A percentile compares a stretch with the other conserved stretches of the same genome.
Conservation (phyloP, 2,797 vertebrate genomes). For the Danio kyathit region DNA sequence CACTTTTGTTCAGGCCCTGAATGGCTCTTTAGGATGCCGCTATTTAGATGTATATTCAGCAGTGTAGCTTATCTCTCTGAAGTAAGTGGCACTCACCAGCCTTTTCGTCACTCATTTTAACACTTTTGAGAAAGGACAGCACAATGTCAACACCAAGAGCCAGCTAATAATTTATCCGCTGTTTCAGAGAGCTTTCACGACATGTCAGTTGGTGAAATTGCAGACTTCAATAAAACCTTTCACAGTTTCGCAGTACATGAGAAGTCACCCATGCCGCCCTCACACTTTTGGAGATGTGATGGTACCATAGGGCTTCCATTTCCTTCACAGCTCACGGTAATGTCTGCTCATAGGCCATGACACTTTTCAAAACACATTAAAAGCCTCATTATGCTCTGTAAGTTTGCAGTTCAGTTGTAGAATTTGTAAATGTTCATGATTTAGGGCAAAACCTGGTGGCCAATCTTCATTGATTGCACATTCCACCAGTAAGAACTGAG, state of each 20-base stretch:
- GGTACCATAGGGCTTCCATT: not conserved
- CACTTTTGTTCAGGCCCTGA: no score
- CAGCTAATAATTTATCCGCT: not conserved
- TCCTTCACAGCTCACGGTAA: constrained; percentile 2
- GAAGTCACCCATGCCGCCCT: constrained; percentile 4
- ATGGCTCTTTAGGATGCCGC: no score
- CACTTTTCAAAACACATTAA: constrained; percentile 21
- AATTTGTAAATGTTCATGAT: not conserved
- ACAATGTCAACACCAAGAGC: constrained; percentile 17
- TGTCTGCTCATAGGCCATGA: not conserved
- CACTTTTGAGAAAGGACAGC: not conserved
- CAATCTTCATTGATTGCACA: no score
- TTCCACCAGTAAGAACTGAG: no score
- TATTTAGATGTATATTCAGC: not conserved
- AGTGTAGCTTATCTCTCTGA: not conserved
- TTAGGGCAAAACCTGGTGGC: not conserved
- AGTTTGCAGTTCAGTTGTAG: not conserved
- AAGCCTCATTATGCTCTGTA: not conserved
- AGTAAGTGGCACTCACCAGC: not conserved
- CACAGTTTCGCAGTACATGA: constrained; percentile 14
- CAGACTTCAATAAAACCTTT: constrained; percentile 6
- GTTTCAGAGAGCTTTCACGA: constrained; percentile 2
- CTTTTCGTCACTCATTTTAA: constrained; percentile 4
- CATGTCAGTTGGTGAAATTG: not conserved
- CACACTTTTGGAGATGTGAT: constrained; percentile 7